Evolutionary conservation across 1,140 invertebrate species (phyloP).

Genomic region (Ptiloglossa arizonensis): DNA sequence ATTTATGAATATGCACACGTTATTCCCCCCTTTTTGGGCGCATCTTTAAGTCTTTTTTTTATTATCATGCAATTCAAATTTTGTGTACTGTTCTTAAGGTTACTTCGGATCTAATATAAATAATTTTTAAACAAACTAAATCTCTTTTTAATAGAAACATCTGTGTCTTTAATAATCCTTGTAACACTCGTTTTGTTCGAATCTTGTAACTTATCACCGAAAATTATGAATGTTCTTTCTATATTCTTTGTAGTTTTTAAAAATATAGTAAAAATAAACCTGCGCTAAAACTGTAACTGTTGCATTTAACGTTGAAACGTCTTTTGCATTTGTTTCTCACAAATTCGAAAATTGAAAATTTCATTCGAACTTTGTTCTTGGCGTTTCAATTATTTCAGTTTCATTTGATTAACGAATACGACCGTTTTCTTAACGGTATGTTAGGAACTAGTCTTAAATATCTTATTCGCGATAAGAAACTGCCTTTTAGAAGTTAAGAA

Average conservation of each 20-base stretch:
- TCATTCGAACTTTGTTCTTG: neutral
- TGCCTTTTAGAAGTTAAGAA: constrained; percentile 29
- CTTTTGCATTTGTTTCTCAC: neutral
- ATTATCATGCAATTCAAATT: constrained; percentile 12
- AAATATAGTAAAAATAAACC: constrained; percentile 21
- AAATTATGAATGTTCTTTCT: neutral
- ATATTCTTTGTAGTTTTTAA: neutral
- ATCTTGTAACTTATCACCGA: neutral
- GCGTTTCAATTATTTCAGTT: neutral
- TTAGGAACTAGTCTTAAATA: constrained; percentile 1
- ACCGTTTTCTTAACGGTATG: neutral
- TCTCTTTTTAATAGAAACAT: neutral
- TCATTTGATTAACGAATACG: constrained; percentile 19
- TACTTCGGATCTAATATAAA: neutral
- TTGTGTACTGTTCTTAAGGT: neutral
- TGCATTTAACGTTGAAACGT: constrained; percentile 8
- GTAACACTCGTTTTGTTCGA: neutral
- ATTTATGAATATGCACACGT: neutral
- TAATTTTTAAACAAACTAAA: neutral
- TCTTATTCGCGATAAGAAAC: neutral
- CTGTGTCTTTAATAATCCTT: neutral
- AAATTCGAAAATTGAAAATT: constrained; percentile 19
- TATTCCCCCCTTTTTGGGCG: neutral
- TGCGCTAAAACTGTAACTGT: neutral
- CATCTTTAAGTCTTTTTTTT: neutral